phyloP scores from a whole-genome alignment of 2,888 invertebrate species.

The Euphydryas editha region DNA sequence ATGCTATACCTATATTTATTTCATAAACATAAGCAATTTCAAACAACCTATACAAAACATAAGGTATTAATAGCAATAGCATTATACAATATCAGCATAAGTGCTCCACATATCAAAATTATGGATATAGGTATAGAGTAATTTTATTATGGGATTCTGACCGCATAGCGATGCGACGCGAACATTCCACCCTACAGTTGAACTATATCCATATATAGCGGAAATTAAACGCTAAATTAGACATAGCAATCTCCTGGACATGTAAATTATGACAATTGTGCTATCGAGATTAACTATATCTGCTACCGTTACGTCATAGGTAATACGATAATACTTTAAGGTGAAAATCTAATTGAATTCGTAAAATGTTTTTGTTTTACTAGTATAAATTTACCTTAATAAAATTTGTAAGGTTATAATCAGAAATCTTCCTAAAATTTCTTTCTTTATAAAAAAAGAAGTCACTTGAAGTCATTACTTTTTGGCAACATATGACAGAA shows the following conservation, averaged over 20 bases:
- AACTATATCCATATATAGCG: slow-evolving; percentile 31
- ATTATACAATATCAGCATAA: background rate
- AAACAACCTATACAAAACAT: no score
- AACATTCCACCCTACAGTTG: slow-evolving; percentile 30
- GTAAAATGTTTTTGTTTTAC: no score
- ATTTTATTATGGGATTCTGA: slow-evolving; percentile 37
- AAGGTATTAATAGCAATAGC: no score
- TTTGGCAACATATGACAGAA: no score
- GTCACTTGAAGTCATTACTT: no score
- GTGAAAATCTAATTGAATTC: no score
- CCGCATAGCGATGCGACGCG: slow-evolving; percentile 36
- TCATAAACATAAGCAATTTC: no score
- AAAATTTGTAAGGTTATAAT: no score
- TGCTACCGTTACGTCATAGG: background rate
- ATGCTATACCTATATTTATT: no score
- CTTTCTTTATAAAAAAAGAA: no score
- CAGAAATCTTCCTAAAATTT: no score
- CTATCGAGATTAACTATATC: background rate
- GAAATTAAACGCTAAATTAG: slow-evolving; percentile 61
- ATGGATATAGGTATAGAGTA: slow-evolving; percentile 21
- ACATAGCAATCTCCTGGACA: slow-evolving; percentile 38
- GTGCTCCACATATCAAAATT: slow-evolving; percentile 14
- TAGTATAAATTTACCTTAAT: no score
- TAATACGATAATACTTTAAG: background rate
- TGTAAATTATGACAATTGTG: slow-evolving; percentile 28